Base-by-base conservation (phyloP, 2,888 invertebrate genomes). In the Apamea monoglypha region DNA sequence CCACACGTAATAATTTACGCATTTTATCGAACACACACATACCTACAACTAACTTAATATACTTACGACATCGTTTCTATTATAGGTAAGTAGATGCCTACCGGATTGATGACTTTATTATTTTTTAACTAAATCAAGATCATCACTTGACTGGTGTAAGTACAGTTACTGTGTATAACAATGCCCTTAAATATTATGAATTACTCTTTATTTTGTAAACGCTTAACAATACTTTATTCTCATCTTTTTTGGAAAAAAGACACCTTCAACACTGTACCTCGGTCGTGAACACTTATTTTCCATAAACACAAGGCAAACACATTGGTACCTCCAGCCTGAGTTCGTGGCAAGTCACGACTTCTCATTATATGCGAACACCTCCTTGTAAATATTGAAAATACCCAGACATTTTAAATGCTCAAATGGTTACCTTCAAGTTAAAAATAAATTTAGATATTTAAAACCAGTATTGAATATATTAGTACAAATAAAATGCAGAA, bases 301-400 rank as follows among this genome's bases (percentile, higher is more conserved):
- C 78, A 89, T 88, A 88, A 87, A 89, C 66, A 87, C 88, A 87
- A 88, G 85, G 83, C 78, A 85, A 87, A 84, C 77, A 78, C 77
- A 77, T 82, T 74, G 61, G 80, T 76, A 50, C 83, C 76, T 76
- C 69, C 81, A 78, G 80, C 67, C 71, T 53, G 83, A 81, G 80
- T 84, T 87, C 77, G 79, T 68, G 66, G 77, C 80, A 85, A 87
- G 89, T 88, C 90, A 89, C 90, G 89, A 88, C 82, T 84, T 81
- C 79, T 76, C 82, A 83, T 88, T 87, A 85, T 82, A 71, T 59
- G 69, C 59, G 78, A 81, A 85, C 73, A 89, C 83, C 74, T 84
- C 76, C 69, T 84, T 89, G 77, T 77, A 81, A 87, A 80, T 88
- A 78, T 87, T 87, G 78, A 83, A 77, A 84, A 87, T 80, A 80